Base-by-base conservation (phyloP, 2,113 vertebrate genomes). In the Entelurus aequoreus region DNA sequence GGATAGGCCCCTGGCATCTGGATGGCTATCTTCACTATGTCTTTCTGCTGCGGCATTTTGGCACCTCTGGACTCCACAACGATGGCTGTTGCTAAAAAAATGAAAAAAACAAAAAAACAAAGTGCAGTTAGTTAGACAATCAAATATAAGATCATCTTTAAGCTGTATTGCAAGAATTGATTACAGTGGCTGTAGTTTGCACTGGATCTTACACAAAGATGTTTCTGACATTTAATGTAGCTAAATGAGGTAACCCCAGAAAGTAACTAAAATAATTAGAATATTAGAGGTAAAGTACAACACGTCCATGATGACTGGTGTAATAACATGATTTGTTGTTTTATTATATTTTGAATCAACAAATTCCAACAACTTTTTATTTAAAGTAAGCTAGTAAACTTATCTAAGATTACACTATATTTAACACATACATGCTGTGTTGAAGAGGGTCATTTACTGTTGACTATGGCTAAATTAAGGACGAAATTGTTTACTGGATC, bases 21-120 rank as follows among this genome's bases (percentile, higher is more conserved):
- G 80, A 98, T 93, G 5, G 96, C 96, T 8, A 98, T 98, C 90
- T 95, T 99, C 78, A 99, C 96, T 36, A 98, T 94, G 83, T 99
- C 94, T 81, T 94, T 92, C 69, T 90, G 90, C 54, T 93, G 96
- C 1, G 93, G 92, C 96, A 99, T 99, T 77, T 80, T 90, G 83
- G 70, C 58, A 13, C 40, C 68, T 72, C 53, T 60, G n/a, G 7
- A 56, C 54, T 60, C 40, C 63, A 10, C 71, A 48, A 36, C 63
- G 51, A 15, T 54, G 63, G 6, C 71, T 79, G 76, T 40, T 19
- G 8, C 60, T 11, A 8, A 60, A 8, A 65, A 60, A 46, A 2
- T 28, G 1, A 64, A 19, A 8, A 37, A n/a, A 8, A 14, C 16
- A 57, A 15, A n/a, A n/a, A 49, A 6, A 9, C 40, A 46, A 13